Conservation (phyloP, 2,113 vertebrate genomes). For the Pangasianodon hypophthalmus region DNA sequence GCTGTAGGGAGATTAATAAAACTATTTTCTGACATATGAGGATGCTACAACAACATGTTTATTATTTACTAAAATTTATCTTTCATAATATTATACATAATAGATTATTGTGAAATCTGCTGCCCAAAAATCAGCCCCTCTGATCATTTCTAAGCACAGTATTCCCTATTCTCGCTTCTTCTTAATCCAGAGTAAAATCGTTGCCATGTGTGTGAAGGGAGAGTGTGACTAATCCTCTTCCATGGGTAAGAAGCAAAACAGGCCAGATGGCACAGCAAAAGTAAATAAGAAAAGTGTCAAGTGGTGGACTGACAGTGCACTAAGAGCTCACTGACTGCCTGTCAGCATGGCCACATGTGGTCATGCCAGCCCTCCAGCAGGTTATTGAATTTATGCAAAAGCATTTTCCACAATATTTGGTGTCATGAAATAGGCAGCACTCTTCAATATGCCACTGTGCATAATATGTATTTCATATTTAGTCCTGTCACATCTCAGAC, state of each 20-base stretch:
- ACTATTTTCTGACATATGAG: neutral
- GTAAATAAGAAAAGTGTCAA: conserved; percentile 46
- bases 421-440: neutral
- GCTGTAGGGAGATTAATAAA: neutral
- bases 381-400: conserved; percentile 43
- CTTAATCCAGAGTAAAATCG: conserved; percentile 28
- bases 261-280: conserved; percentile 51
- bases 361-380: conserved; percentile 34
- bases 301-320: conserved; percentile 34
- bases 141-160: conserved; percentile 37
- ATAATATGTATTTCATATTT: conserved; percentile 8
- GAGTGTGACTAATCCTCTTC: conserved; percentile 39
- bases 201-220: conserved; percentile 33
- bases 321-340: conserved; percentile 35
- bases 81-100: conserved; percentile 7
- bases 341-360: conserved; percentile 50
- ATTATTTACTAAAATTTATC: conserved; percentile 1
- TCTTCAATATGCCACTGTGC: neutral
- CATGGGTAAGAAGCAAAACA: conserved; percentile 29
- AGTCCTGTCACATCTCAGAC: neutral
- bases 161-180: conserved; percentile 20
- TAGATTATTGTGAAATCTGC: neutral
- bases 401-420: conserved; percentile 24
- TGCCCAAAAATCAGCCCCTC: neutral
- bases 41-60: neutral